These are phyloP conservation scores for Equus przewalskii DNA, from an alignment of 2,113 vertebrate species.

Conservation along the genomic window DNA sequence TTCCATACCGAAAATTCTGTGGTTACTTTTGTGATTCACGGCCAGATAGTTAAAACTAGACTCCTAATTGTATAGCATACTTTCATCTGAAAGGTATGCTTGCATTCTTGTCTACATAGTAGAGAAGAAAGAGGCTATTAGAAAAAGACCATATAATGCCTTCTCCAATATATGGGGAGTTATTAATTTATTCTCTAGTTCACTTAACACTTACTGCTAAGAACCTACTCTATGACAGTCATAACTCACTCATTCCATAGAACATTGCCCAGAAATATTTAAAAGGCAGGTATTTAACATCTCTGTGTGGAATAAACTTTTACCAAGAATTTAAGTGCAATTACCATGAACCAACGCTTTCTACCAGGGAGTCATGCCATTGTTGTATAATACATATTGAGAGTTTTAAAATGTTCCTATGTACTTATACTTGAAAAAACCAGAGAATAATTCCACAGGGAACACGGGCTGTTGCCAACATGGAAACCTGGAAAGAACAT, in stretches of 20 bases:
- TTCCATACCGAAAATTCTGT: not conserved
- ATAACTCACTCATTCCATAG: not conserved
- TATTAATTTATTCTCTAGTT: not conserved
- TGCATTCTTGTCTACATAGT: not conserved
- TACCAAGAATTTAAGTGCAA: constrained; percentile 33
- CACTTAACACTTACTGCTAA: not conserved
- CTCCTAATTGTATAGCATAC: not conserved
- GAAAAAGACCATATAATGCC: not conserved
- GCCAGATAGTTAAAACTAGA: not conserved
- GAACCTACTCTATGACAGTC: not conserved
- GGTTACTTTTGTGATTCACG: not conserved
- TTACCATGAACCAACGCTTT: not conserved
- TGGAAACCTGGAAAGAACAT: not conserved
- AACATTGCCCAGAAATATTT: constrained; percentile 21
- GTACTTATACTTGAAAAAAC: constrained; percentile 35
- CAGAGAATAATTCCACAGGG: constrained; percentile 42
- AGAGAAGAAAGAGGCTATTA: not conserved
- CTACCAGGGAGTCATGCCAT: not conserved
- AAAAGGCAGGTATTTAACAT: not conserved
- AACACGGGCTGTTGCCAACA: not conserved
- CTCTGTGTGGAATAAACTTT: constrained; percentile 1
- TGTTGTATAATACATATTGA: not conserved
- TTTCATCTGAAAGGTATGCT: not conserved
- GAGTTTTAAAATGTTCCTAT: not conserved
- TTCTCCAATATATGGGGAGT: not conserved